Conservation (phyloP, 2,888 invertebrate species). For the Petrophora chlorosata region DNA sequence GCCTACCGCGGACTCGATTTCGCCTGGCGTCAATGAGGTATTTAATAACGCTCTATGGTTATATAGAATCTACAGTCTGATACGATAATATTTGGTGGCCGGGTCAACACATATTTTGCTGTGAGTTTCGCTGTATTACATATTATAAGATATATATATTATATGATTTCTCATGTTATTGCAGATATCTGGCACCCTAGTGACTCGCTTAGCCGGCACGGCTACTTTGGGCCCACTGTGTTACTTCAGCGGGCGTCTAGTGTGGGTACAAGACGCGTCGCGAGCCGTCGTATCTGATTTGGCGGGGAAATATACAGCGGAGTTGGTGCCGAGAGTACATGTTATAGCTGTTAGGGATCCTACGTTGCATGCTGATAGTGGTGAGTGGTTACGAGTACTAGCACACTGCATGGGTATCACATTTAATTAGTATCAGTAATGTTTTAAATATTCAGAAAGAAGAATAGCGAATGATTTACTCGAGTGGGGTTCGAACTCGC, state of each 20-base stretch:
- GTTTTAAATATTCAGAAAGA: background rate
- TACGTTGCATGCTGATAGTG: slow-evolving; percentile 84
- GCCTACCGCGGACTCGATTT: slow-evolving; percentile 84
- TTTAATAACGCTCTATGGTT: no score
- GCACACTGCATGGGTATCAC: background rate
- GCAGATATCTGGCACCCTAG: slow-evolving; percentile 69
- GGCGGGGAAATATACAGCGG: slow-evolving; percentile 89
- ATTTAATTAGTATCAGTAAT: background rate
- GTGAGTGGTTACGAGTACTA: slow-evolving; percentile 55
- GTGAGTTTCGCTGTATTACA: background rate
- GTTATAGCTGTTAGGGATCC: slow-evolving; percentile 90
- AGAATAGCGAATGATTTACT: no score
- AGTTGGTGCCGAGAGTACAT: slow-evolving; percentile 86
- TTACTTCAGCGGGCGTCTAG: slow-evolving; percentile 91
- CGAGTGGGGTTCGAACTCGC: no score
- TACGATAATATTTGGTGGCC: no score
- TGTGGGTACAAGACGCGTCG: slow-evolving; percentile 91
- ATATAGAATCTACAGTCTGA: no score
- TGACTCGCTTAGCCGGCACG: slow-evolving; percentile 65
- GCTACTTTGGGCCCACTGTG: slow-evolving; percentile 88
- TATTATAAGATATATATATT: background rate
- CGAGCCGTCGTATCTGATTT: slow-evolving; percentile 91
- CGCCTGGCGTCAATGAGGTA: slow-evolving; percentile 69
- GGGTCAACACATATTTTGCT: background rate
- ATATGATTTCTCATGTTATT: background rate